These are phyloP conservation scores for Tympanuchus pallidicinctus DNA, from an alignment of 2,113 vertebrate species.

Conservation along the genomic window DNA sequence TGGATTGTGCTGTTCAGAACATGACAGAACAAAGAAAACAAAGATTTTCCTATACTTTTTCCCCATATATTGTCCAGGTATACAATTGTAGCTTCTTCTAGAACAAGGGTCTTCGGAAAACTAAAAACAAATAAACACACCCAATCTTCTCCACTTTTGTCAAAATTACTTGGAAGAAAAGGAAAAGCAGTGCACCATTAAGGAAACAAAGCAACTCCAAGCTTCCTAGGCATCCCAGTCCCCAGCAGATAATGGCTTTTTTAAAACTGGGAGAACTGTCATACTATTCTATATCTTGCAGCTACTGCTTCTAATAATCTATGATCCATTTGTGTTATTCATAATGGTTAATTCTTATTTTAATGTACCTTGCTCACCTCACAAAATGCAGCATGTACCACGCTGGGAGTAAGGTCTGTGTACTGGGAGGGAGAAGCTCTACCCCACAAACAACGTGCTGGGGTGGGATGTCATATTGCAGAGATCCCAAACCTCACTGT, in stretches of 20 bases:
- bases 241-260: not conserved
- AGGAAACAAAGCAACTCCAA: not conserved
- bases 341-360: rapidly evolving
- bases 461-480: rapidly evolving
- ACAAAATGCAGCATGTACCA: rapidly evolving
- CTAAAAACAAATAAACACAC: not conserved
- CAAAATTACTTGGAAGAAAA: not conserved
- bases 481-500: not conserved
- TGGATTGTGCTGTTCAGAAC: not conserved
- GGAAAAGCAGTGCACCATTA: not conserved
- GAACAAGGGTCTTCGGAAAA: not conserved
- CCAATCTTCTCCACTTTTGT: not conserved
- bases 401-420: not conserved
- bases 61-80: not conserved
- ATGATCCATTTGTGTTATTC: rapidly evolving
- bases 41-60: not conserved
- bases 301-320: not conserved
- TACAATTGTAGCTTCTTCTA: not conserved
- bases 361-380: not conserved
- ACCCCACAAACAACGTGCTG: not conserved
- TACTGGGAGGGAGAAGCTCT: rapidly evolving
- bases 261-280: not conserved
- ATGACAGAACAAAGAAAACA: not conserved
- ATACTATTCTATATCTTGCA: not conserved
- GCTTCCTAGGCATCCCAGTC: not conserved